Conservation (phyloP, 2,797 vertebrate species). For the Microctenopoma lineatum region DNA sequence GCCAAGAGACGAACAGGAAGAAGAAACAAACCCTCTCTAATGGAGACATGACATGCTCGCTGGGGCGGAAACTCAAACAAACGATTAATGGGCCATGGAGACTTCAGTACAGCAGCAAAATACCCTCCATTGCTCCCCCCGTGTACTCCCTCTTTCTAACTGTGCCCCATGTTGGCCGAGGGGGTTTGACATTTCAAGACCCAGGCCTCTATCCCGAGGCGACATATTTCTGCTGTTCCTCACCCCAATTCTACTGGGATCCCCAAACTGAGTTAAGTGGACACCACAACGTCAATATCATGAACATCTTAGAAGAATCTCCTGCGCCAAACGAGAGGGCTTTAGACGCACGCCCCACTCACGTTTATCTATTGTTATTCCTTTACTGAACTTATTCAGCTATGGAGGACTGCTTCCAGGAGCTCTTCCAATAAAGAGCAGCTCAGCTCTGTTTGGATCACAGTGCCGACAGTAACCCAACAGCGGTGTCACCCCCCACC, state of each 20-base stretch:
- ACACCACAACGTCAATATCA: conserved; percentile 20
- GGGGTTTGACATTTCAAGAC: conserved; percentile 68
- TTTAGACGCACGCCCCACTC: not conserved
- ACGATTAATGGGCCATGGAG: conserved; percentile 86
- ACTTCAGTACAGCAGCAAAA: conserved; percentile 78
- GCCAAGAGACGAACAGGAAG: conserved; percentile 82
- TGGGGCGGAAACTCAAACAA: conserved; percentile 88
- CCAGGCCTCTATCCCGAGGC: conserved; percentile 52
- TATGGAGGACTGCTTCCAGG: conserved; percentile 19
- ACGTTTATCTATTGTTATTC: not conserved
- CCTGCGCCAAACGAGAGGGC: not conserved
- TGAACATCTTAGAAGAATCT: conserved; percentile 8
- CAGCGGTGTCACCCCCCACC: conserved; percentile 18
- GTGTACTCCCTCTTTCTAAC: conserved; percentile 56
- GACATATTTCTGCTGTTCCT: conserved; percentile 59
- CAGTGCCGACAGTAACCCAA: conserved; percentile 60
- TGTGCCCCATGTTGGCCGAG: conserved; percentile 63
- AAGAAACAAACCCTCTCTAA: conserved; percentile 87
- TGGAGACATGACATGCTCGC: conserved; percentile 87
- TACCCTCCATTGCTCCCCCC: conserved; percentile 56
- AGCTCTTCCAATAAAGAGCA: conserved; percentile 39
- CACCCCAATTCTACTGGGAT: conserved; percentile 44
- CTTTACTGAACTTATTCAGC: conserved; percentile 6
- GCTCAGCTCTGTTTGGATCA: conserved; percentile 45
- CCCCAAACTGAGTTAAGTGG: conserved; percentile 28